A percentile compares a stretch with the other conserved stretches of the same genome.
These are phyloP conservation scores for Sialia sialis DNA, from an alignment of 2,113 vertebrate genomes.

Conservation along the genomic window DNA sequence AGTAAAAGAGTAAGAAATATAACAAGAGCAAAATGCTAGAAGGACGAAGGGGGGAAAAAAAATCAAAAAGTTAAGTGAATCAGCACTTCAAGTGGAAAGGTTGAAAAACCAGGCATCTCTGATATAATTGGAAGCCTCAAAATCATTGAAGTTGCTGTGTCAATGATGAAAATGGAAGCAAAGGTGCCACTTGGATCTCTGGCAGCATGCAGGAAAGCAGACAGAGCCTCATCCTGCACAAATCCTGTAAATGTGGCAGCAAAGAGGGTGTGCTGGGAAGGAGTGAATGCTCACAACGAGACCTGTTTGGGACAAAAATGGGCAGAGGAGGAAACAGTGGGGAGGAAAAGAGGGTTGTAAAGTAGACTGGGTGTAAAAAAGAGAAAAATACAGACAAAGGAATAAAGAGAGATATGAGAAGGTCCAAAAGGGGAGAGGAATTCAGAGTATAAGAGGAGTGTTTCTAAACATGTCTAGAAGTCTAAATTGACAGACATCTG, in stretches of 20 bases:
- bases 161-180: background rate
- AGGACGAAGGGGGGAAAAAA: background rate
- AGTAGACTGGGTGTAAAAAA: background rate
- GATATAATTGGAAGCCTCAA: background rate
- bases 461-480: background rate
- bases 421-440: background rate
- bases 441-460: rapidly evolving
- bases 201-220: background rate
- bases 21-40: background rate
- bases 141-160: background rate
- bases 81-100: background rate
- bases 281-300: background rate
- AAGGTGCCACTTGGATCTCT: background rate
- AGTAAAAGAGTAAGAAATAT: background rate
- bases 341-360: background rate
- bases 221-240: background rate
- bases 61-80: background rate
- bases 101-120: background rate
- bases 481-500: background rate
- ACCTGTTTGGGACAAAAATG: background rate
- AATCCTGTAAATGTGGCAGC: background rate
- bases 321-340: background rate
- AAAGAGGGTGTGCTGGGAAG: background rate
- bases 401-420: background rate
- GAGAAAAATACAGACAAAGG: background rate